Percentiles rank a stretch among this genome's conserved stretches.
These are phyloP conservation scores for Lamellibrachia satsuma DNA, from an alignment of 2,888 invertebrate species.

Conservation along the genomic window DNA sequence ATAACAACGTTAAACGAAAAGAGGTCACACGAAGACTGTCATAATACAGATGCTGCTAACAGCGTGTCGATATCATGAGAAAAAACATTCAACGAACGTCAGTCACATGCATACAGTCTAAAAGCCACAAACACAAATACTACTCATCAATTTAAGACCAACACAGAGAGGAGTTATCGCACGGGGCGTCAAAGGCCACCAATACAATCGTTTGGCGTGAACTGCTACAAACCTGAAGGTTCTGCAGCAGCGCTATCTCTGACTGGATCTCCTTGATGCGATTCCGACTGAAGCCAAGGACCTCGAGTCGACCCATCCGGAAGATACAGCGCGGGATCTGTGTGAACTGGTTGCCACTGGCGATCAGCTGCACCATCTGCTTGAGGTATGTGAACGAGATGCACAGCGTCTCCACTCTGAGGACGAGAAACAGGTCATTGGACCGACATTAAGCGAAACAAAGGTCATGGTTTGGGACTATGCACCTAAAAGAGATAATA, in stretches of 20 bases:
- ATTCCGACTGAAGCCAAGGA: background rate
- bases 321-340: conserved; percentile 6
- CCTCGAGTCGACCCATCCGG: background rate
- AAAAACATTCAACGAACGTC: background rate
- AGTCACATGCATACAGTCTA: background rate
- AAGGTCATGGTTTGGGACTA: no score
- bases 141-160: background rate
- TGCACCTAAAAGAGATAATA: no score
- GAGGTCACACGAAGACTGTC: no score
- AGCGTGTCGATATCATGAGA: background rate
- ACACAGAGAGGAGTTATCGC: background rate
- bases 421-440: no score
- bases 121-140: background rate
- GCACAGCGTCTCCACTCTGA: background rate
- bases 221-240: background rate
- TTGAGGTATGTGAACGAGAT: conserved; percentile 1
- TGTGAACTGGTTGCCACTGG: background rate
- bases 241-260: background rate
- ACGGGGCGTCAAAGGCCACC: background rate
- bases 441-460: no score
- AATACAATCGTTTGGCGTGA: background rate
- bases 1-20: no score
- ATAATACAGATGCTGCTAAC: no score
- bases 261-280: background rate
- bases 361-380: conserved; percentile 6